Evolutionary conservation across 2,113 vertebrate genomes (phyloP).

Genomic region (Gallinago undulata): DNA sequence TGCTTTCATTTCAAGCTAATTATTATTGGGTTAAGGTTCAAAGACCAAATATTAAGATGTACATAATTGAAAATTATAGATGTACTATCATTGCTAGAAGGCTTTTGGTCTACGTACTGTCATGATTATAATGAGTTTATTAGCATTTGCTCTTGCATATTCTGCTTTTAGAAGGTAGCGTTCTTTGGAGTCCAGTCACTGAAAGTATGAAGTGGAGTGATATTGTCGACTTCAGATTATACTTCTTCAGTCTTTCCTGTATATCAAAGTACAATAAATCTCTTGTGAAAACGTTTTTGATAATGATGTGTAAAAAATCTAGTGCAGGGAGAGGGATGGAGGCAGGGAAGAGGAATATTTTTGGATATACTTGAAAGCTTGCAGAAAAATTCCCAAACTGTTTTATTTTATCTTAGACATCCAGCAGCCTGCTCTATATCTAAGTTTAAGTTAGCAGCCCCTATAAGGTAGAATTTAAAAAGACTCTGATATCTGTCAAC

Average conservation of each 20-base stretch:
- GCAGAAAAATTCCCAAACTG: not conserved
- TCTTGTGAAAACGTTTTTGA: not conserved
- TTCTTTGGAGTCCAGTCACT: not conserved
- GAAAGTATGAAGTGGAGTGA: not conserved
- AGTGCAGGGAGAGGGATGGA: not conserved
- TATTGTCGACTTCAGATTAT: not conserved
- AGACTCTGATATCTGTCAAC: not conserved
- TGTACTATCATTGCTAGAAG: accelerated
- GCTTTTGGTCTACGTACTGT: not conserved
- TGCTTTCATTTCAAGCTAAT: not conserved
- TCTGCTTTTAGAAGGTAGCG: not conserved
- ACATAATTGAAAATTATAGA: no score
- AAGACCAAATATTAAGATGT: not conserved
- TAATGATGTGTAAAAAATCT: not conserved
- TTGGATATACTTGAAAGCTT: not conserved
- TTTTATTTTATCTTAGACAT: not conserved
- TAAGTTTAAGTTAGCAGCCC: not conserved
- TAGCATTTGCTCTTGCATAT: not conserved
- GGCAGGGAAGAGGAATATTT: not conserved
- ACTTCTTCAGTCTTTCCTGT: not conserved
- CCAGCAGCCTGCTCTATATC: not conserved
- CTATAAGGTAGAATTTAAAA: not conserved
- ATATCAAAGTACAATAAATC: not conserved
- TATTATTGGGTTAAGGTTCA: not conserved
- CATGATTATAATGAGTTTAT: not conserved